Evolutionary conservation across 2,888 invertebrate species (phyloP).

Genomic region (Adelphocoris suturalis): DNA sequence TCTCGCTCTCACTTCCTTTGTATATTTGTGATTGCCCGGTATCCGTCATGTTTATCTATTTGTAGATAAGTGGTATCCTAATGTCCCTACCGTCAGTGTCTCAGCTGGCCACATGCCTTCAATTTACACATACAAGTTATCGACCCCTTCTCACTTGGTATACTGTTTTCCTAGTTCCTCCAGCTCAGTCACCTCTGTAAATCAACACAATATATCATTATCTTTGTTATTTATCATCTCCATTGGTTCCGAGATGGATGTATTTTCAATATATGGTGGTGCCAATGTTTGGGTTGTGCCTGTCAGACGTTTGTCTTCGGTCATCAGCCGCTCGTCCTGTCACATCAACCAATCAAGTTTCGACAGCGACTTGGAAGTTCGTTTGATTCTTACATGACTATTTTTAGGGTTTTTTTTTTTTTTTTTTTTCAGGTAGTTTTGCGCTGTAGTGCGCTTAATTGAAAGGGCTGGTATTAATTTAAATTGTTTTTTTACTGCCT

Average conservation of each 20-base stretch:
- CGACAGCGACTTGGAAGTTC: not conserved
- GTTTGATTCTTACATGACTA: not conserved
- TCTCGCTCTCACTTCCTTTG: constrained; percentile 20
- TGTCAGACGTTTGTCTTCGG: not conserved
- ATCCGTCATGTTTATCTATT: not conserved
- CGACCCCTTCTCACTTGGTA: too few species aligned
- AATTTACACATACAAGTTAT: not conserved
- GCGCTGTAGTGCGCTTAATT: too few species aligned
- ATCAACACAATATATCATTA: not conserved
- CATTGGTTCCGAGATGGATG: not conserved
- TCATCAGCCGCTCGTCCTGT: not conserved
- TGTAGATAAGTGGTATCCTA: not conserved
- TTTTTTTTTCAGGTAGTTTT: too few species aligned
- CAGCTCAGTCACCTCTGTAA: not conserved
- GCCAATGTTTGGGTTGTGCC: not conserved
- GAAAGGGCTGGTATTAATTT: too few species aligned
- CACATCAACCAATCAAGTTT: not conserved
- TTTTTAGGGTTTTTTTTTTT: not conserved
- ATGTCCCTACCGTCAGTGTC: not conserved
- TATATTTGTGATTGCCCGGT: not conserved
- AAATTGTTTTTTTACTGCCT: too few species aligned
- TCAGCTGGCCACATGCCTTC: not conserved
- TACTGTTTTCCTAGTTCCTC: too few species aligned
- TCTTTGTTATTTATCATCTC: not conserved
- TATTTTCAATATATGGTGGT: not conserved